Evolutionary conservation across 1,140 invertebrate species (phyloP), one percentile per base, ranked within the genome.

Genomic region (Atopsyche davidsoni): DNA sequence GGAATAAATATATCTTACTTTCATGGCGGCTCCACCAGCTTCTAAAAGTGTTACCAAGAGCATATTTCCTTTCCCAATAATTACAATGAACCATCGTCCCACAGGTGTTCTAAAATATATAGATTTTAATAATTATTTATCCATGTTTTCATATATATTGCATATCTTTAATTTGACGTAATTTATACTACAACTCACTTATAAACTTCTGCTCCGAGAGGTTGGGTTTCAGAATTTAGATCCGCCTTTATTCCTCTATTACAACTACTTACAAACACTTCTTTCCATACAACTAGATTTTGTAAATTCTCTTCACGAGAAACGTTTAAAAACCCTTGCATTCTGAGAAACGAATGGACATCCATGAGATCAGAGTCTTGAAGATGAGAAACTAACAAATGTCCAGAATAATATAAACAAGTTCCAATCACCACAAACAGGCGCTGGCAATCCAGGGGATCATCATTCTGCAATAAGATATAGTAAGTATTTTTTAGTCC

Each of bases 341-440:
- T 73, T 42, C 79, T 74, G 42, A 86, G 74, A 67, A 79, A 87
- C 4, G 78, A 75, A 63, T 86, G 77, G 2, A 89, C 75, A 62
- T 86, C 82, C 16, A 81, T 74, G 22, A 85, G 70, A 64, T 87
- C 82, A 46, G 80, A 77, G 41, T 82, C 72, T 45, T 79, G 75
- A 42, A 89, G 71, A 69, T 89, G 85, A 10, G 83, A 84, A 48
- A 79, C 80, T 21, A 89, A 60, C 32, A 88, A 66, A 64, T 85
- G 86, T 14, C 77, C 79, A 55, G 81, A 78, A 56, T 84, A 85
- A 64, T 83, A 88, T 24, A 87, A 60, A 51, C 82, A 84, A 16
- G 81, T 80, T 6, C 86, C 86, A 42, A 86, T 70, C 28, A 89
- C 82, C 11, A 83, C 86, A 59, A 86, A 87, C 13, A 88, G 66